phyloP scores from a whole-genome alignment of 1,140 invertebrate species.

The Meloidogyne floridensis region DNA sequence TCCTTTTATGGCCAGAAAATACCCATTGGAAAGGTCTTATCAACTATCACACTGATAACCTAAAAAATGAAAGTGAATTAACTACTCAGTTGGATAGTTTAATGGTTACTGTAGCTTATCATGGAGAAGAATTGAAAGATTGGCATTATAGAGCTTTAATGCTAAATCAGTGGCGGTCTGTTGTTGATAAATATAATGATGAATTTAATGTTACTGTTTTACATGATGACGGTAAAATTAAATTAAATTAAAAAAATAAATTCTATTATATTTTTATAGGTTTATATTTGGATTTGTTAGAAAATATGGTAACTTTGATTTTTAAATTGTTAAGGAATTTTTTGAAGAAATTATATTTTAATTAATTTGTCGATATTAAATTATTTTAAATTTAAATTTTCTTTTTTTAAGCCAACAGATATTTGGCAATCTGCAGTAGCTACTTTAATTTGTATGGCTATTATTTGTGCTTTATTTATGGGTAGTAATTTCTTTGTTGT shows the following conservation, averaged over 20 bases:
- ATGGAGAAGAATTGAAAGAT: conserved; percentile 52
- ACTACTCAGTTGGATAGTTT: conserved; percentile 24
- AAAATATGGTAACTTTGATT: conserved; percentile 55
- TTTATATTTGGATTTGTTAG: conserved; percentile 66
- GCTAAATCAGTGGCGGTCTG: conserved; percentile 52
- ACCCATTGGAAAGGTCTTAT: conserved; percentile 59
- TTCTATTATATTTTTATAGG: neutral
- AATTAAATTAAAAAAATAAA: neutral
- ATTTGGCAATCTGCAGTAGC: conserved; percentile 66
- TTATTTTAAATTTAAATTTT: too few relatives aligned
- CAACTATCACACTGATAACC: conserved; percentile 41
- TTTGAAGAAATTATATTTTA: too few relatives aligned
- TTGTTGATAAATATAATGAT: conserved; percentile 60
- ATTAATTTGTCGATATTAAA: neutral
- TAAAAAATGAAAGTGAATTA: neutral
- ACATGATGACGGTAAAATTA: conserved; percentile 54
- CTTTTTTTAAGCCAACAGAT: conserved; percentile 58
- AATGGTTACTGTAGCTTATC: conserved; percentile 54
- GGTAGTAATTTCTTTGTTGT: conserved; percentile 65
- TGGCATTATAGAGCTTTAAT: conserved; percentile 55
- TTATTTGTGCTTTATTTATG: conserved; percentile 67
- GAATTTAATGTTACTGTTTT: conserved; percentile 60
- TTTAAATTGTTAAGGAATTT: too few relatives aligned
- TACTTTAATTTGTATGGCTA: conserved; percentile 64
- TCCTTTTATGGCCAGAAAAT: conserved; percentile 63